phyloP scores from a whole-genome alignment of 1,140 invertebrate genomes.

The Caenorhabditis latens region DNA sequence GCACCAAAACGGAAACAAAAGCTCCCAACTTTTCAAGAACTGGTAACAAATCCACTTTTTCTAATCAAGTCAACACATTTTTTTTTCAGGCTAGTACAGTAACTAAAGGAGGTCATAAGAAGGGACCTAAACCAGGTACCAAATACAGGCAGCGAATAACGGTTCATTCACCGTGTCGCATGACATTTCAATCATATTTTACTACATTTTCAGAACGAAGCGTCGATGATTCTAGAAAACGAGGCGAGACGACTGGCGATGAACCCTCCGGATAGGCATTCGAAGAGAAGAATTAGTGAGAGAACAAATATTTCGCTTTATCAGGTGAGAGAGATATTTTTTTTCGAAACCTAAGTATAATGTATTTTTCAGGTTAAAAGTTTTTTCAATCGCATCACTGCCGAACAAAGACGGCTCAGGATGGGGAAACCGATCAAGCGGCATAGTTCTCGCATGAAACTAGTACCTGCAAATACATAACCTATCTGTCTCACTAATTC shows the following conservation, averaged over 20 bases:
- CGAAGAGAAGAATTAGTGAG: slow-evolving; percentile 32
- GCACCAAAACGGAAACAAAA: slow-evolving; percentile 17
- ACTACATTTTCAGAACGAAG: not conserved
- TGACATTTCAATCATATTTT: slow-evolving; percentile 48
- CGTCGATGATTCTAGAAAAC: slow-evolving; percentile 15
- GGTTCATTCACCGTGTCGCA: slow-evolving; percentile 45
- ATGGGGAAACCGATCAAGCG: not conserved
- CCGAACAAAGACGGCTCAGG: not conserved
- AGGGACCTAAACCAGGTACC: slow-evolving; percentile 48
- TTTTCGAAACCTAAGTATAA: too few species aligned
- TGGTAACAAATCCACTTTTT: not conserved
- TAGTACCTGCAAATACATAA: not conserved
- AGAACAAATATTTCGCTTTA: slow-evolving; percentile 32
- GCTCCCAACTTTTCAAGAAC: not conserved
- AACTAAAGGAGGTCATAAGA: not conserved
- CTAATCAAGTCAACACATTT: not conserved
- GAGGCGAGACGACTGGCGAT: not conserved
- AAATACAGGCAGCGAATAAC: slow-evolving; percentile 52
- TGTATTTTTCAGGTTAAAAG: slow-evolving; percentile 11
- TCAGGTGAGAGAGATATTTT: not conserved
- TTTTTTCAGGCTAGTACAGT: not conserved
- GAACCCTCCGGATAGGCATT: slow-evolving; percentile 17
- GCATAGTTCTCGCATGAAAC: not conserved
- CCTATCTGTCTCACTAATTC: not conserved
- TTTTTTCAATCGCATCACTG: slow-evolving; percentile 32